Percentiles rank a stretch among this genome's conserved stretches.
Evolutionary conservation across 2,888 invertebrate genomes (phyloP).

Genomic region (Siphonodentalium dalli): DNA sequence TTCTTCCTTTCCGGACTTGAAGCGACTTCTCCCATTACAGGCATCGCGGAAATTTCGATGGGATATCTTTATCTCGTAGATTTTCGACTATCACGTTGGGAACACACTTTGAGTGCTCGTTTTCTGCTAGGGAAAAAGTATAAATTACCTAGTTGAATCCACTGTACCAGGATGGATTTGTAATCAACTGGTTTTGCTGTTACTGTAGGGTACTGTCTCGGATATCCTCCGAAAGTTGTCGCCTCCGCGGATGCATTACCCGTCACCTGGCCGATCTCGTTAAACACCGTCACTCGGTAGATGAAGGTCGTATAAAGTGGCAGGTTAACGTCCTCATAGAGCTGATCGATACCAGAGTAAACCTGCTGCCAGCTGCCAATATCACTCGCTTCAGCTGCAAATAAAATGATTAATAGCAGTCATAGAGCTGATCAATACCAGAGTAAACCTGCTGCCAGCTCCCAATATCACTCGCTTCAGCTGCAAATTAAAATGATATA

Average conservation of each 20-base stretch:
- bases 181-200: constrained; percentile 48
- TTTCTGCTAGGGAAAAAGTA: too few relatives aligned
- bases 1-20: too few relatives aligned
- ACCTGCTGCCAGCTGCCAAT: constrained; percentile 50
- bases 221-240: constrained; percentile 61
- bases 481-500: constrained; percentile 39
- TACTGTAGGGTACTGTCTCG: constrained; percentile 49
- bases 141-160: constrained; percentile 57
- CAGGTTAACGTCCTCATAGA: constrained; percentile 56
- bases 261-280: constrained; percentile 54
- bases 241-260: constrained; percentile 54
- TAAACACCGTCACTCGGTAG: constrained; percentile 58
- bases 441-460: constrained; percentile 53
- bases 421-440: constrained; percentile 49
- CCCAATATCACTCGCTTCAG: constrained; percentile 32
- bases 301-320: constrained; percentile 58
- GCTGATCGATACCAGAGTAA: constrained; percentile 48
- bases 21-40: too few relatives aligned
- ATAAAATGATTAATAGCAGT: too few relatives aligned
- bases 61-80: too few relatives aligned
- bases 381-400: constrained; percentile 37
- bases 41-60: too few relatives aligned
- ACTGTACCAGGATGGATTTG: constrained; percentile 45
- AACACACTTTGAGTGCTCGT: too few relatives aligned
- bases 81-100: too few relatives aligned